Conservation (phyloP, 2,888 invertebrate genomes). For the Eristalinus aeneus region DNA sequence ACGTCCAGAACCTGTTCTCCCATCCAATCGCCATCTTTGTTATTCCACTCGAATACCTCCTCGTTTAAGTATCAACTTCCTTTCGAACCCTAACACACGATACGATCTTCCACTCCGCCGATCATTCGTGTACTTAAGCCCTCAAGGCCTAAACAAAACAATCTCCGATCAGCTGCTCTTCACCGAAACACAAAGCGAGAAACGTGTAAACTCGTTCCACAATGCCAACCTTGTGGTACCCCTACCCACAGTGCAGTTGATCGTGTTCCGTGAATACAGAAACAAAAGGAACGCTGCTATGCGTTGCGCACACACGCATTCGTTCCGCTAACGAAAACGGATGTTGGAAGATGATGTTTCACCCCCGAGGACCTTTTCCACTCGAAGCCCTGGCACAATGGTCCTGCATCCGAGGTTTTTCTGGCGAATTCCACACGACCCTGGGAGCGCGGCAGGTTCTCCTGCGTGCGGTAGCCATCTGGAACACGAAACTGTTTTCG, state of each 20-base stretch:
- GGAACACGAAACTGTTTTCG: conserved; percentile 2
- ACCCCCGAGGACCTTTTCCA: background rate
- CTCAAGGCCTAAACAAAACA: conserved; percentile 40
- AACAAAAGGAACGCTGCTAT: background rate
- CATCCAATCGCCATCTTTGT: conserved; percentile 26
- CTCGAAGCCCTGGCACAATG: background rate
- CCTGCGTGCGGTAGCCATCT: conserved; percentile 12
- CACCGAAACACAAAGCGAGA: background rate
- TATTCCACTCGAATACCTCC: conserved; percentile 46
- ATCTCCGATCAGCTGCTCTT: conserved; percentile 63
- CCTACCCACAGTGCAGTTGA: background rate
- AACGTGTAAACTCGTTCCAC: conserved; percentile 33
- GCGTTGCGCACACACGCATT: background rate
- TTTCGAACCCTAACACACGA: conserved; percentile 31
- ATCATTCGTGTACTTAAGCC: conserved; percentile 25
- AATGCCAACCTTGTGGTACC: background rate
- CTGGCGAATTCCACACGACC: background rate
- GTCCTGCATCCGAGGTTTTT: background rate
- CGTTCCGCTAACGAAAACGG: background rate
- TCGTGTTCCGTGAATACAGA: background rate
- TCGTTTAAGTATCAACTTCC: conserved; percentile 57
- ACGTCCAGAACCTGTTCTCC: background rate
- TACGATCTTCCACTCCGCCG: conserved; percentile 6
- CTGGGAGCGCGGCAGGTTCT: conserved; percentile 23
- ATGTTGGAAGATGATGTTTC: background rate